phyloP scores from a whole-genome alignment of 2,888 invertebrate species.

The Bombylius discolor region DNA sequence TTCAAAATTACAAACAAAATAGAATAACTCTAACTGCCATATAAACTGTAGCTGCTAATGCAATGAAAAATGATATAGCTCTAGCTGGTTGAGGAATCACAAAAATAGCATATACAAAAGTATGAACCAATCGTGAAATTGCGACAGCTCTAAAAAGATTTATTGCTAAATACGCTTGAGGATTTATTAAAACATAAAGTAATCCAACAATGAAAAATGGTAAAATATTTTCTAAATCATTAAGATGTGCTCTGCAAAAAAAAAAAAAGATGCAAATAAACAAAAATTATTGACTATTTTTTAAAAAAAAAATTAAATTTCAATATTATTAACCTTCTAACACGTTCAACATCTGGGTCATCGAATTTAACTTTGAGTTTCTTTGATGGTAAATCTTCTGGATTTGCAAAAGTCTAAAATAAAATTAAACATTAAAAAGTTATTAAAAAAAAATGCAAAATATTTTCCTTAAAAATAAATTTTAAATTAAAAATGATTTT shows the following conservation, averaged over 20 bases:
- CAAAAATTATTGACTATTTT: not conserved
- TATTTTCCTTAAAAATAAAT: no score
- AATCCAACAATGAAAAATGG: slow-evolving; percentile 41
- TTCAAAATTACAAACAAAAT: not conserved
- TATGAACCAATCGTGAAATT: slow-evolving; percentile 40
- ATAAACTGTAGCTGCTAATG: slow-evolving; percentile 33
- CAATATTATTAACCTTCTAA: slow-evolving; percentile 27
- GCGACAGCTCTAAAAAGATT: slow-evolving; percentile 42
- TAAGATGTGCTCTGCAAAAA: slow-evolving; percentile 42
- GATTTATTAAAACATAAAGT: slow-evolving; percentile 41
- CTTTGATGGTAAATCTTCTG: slow-evolving; percentile 38
- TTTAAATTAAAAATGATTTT: no score
- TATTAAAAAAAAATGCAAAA: no score
- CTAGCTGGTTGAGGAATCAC: slow-evolving; percentile 43
- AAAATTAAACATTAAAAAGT: not conserved
- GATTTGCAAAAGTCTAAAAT: slow-evolving; percentile 42
- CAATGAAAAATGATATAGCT: slow-evolving; percentile 37
- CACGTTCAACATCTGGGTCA: slow-evolving; percentile 42
- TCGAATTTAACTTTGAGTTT: slow-evolving; percentile 34
- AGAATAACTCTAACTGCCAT: slow-evolving; percentile 36
- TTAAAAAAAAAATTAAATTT: not conserved
- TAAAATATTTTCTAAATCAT: slow-evolving; percentile 48
- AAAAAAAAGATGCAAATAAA: not conserved
- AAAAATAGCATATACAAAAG: slow-evolving; percentile 42
- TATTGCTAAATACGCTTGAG: slow-evolving; percentile 36